Base-by-base conservation (phyloP, 2,888 invertebrate species). In the Hoplodrina ambigua region DNA sequence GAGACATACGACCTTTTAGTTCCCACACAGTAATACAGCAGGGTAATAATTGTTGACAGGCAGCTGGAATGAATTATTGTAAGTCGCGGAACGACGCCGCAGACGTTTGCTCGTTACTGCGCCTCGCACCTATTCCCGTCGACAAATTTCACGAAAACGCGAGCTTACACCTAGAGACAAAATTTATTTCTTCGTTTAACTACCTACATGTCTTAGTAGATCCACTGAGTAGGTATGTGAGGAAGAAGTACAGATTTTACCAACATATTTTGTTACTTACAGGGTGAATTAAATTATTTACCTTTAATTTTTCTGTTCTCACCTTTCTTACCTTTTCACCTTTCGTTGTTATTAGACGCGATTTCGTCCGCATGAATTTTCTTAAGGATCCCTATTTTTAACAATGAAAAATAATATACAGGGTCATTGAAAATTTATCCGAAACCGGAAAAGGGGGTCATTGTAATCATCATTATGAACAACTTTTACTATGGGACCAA, bases 1-100 rank as follows among this genome's bases (percentile, higher is more conserved):
- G 10, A 58, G 33, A 59, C 15, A 53, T 69, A 69, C 50, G 44
- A 17, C 54, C 46, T 64, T 75, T 55, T 33, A 60, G 76, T 76
- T 79, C 50, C 30, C n/a, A 17, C 19, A 30, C 2, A 13, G 4
- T 57, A 44, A 50, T 67, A 81, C 70, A 49, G 67, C 52, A 20
- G 58, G 30, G 72, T 77, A 74, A 72, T 69, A 83, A 81, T 80
- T 84, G 88, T 86, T 86, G 85, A 85, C 88, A 84, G 81, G 74
- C 80, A 64, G 74, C 76, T 72, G 71, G 77, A 84, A 86, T 89
- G 85, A 88, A 83, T 88, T 81, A 89, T 86, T 85, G 85, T 87
- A 83, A 83, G 82, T 85, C 84, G 81, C 82, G 80, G 44, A 68
- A 68, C 75, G 70, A 72, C 85, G 76, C 84, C 87, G 80, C 82